Evolutionary conservation across 2,888 invertebrate species (phyloP), one percentile per base, ranked within the genome.

Genomic region (Mantis religiosa): DNA sequence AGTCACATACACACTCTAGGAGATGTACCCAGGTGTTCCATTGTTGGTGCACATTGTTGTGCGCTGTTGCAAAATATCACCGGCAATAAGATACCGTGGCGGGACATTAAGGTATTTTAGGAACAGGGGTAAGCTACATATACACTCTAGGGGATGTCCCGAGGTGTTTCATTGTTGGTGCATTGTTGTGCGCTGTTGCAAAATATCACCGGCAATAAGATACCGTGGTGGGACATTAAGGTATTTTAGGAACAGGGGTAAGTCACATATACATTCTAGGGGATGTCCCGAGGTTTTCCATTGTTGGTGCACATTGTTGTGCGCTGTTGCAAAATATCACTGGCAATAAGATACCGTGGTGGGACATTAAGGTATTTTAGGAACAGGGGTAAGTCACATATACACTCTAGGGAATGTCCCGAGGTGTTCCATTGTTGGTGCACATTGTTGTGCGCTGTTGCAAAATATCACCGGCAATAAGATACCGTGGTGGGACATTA

Each of bases 181-280:
- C 54, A 54, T 54, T 34, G 34, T 34, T 34, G 34, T 34, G 7
- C 7, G 3, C 7, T 34, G 34, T 7, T 34, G 34, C 3, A 7
- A 7, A 30, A 4, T 7, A 7, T 34, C 34, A 7, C 34, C 34
- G 34, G 34, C 34, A 34, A 34, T 7, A 34, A 34, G 34, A 34
- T 34, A 34, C 34, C 34, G 8, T 91, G 92, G 91, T 93, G 93
- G 93, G 92, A 93, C 90, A 91, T 93, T 88, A 92, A 92, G 91
- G 92, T 93, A 88, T 92, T 92, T 8, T 92, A 92, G 90, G 91
- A 92, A 90, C 93, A 93, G 91, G 93, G 93, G 93, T 93, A 91
- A 91, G 91, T 90, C 41, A 41, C 2, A 41, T 12, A 3, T 12
- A 41, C 41, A 12, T 2, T 12, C 12, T 41, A 12, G 34, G 34